These are phyloP conservation scores for Diacarnus erythraeanus DNA, from an alignment of 37 sponge, comb jelly and placozoan species.

Conservation along the genomic window DNA sequence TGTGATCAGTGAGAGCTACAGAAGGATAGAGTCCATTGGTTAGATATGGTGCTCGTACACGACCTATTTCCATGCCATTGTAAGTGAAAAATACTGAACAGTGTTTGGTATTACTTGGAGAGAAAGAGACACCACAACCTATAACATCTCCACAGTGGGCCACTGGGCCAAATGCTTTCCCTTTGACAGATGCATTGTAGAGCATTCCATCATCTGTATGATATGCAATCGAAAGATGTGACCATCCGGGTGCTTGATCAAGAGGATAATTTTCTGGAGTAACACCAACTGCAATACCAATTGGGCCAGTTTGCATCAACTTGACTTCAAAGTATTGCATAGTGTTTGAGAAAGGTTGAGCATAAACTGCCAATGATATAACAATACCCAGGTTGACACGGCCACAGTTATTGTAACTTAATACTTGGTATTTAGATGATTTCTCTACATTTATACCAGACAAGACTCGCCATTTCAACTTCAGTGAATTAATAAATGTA, in stretches of 20 bases:
- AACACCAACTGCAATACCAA: conserved; percentile 55
- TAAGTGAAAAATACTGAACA: conserved; percentile 71
- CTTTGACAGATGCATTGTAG: conserved; percentile 32
- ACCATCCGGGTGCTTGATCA: conserved; percentile 46
- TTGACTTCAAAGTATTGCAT: conserved; percentile 69
- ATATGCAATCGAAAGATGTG: conserved; percentile 44
- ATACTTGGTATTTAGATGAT: background rate
- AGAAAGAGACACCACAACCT: conserved; percentile 51
- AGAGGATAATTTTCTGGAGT: conserved; percentile 35
- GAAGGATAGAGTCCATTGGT: conserved; percentile 45
- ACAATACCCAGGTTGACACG: background rate
- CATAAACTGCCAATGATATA: conserved; percentile 30
- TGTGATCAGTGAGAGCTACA: conserved; percentile 12
- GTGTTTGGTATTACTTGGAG: conserved; percentile 21
- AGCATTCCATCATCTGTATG: conserved; percentile 61
- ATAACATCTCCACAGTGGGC: conserved; percentile 30
- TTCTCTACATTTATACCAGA: conserved; percentile 40
- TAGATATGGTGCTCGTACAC: conserved; percentile 19
- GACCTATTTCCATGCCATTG: conserved; percentile 59
- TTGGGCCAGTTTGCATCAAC: conserved; percentile 15
- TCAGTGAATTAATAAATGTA: background rate
- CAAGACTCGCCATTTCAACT: conserved; percentile 41
- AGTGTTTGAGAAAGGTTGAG: conserved; percentile 33
- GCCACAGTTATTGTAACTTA: conserved; percentile 9
- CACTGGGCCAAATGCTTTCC: conserved; percentile 60